Evolutionary conservation across 2,888 invertebrate genomes (phyloP).

Genomic region (Coelogynopora nodosa): DNA sequence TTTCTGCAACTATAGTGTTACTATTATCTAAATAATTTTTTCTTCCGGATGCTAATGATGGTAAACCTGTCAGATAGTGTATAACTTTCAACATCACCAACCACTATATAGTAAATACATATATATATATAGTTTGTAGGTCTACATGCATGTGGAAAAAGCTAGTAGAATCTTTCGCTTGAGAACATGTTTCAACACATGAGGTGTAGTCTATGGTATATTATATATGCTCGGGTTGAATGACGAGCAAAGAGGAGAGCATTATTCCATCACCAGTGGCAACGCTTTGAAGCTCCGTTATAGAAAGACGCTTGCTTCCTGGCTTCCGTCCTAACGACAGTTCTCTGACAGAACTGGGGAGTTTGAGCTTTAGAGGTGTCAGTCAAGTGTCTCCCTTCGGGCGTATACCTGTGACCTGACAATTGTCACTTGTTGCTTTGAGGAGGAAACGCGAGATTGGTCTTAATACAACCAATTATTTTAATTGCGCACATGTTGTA

Average conservation of each 20-base stretch:
- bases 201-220: neutral
- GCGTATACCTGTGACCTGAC: neutral
- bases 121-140: neutral
- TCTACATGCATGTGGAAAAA: neutral
- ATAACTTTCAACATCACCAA: too few relatives aligned
- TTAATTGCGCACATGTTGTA: neutral
- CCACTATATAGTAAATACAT: too few relatives aligned
- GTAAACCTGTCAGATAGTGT: too few relatives aligned
- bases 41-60: too few relatives aligned
- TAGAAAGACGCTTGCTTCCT: neutral
- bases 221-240: neutral
- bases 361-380: neutral
- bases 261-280: neutral
- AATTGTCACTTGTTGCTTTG: neutral
- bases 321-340: neutral
- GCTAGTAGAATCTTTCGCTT: neutral
- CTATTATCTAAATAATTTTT: too few relatives aligned
- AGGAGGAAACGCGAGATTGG: neutral
- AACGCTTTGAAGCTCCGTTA: neutral
- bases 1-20: too few relatives aligned
- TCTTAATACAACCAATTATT: slow-evolving; percentile 16
- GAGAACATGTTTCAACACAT: neutral
- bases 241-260: neutral
- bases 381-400: neutral
- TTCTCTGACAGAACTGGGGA: neutral